Base-by-base conservation (phyloP, 35 echinoderm and acorn worm species). In the Heliocidaris tuberculata region DNA sequence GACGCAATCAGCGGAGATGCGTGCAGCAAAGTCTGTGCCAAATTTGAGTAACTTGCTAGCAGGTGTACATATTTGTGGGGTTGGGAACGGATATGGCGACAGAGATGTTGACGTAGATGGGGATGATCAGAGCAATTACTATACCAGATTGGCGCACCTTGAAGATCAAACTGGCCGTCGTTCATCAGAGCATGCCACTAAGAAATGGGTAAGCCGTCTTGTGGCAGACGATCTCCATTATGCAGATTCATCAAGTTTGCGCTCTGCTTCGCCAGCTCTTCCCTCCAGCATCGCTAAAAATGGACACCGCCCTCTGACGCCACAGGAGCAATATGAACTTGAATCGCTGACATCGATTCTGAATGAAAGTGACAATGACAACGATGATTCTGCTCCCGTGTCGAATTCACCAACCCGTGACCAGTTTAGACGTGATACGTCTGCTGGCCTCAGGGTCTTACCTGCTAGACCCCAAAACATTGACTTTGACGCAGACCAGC, bases 1-100 rank as follows among this genome's bases (percentile, higher is more conserved):
- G 11, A 52, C 9, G 24, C 17, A 6, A 49, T n/a, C 91, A 1
- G 47, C 48, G 15, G 50, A 93, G 29, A 59, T 93, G 91, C 91
- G 91, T n/a, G 91, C 91, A 10, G 91, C 91, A 59, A 93, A 93
- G 50, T 93, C 91, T 11, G 91, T 93, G 4, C 91, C 91, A 27
- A 93, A 93, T 24, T 93, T 93, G 91, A 93, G 91, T 31, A 93
- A 59, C 47, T 59, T 93, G 27, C 47, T 93, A 59, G 91, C 91
- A n/a, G 17, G 91, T 15, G 91, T 93, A 15, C 7, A 27, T 10
- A 19, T 89, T 24, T 31, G 29, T 89, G n/a, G 47, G 21, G 89
- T 42, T 91, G 89, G 32, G 4, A 89, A 42, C 31, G 10, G 17
- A 42, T 89, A 32, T 42, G 31, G 12, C 31, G 19, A 48, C 29